phyloP scores from a whole-genome alignment of 2,113 vertebrate genomes.

The Campylorhamphus procurvoides region DNA sequence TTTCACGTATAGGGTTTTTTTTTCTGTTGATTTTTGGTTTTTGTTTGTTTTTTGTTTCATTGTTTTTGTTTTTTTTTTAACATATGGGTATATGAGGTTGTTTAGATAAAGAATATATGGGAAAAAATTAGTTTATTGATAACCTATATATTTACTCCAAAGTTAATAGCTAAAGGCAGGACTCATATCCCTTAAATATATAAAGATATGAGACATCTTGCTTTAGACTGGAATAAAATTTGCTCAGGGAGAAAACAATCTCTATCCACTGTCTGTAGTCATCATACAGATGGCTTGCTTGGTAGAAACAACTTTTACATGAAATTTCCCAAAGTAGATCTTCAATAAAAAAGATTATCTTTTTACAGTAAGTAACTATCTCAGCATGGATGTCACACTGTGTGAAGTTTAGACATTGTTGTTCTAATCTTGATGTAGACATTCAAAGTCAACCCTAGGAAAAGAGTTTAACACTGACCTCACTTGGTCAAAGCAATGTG shows the following conservation, averaged over 20 bases:
- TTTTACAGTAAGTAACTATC: background rate
- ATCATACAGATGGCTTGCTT: background rate
- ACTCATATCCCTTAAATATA: background rate
- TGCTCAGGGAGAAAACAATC: background rate
- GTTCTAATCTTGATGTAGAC: background rate
- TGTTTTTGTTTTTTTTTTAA: too few species aligned
- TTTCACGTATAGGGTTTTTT: background rate
- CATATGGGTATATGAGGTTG: fast-evolving
- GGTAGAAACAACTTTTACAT: background rate
- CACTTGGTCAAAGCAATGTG: background rate
- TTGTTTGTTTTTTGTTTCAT: too few species aligned
- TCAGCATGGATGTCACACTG: background rate
- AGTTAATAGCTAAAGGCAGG: background rate
- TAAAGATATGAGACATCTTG: background rate
- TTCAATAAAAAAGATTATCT: background rate
- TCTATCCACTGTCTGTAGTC: background rate
- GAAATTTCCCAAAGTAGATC: background rate
- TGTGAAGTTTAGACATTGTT: background rate
- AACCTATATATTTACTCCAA: background rate
- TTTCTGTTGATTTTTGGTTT: too few species aligned
- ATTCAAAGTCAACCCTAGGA: background rate
- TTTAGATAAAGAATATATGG: background rate
- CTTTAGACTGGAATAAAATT: background rate
- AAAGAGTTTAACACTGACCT: background rate
- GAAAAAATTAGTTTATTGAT: background rate